Percentiles rank a stretch among this genome's conserved stretches.
phyloP scores from a whole-genome alignment of 2,888 invertebrate genomes.

The Ophion costatus region DNA sequence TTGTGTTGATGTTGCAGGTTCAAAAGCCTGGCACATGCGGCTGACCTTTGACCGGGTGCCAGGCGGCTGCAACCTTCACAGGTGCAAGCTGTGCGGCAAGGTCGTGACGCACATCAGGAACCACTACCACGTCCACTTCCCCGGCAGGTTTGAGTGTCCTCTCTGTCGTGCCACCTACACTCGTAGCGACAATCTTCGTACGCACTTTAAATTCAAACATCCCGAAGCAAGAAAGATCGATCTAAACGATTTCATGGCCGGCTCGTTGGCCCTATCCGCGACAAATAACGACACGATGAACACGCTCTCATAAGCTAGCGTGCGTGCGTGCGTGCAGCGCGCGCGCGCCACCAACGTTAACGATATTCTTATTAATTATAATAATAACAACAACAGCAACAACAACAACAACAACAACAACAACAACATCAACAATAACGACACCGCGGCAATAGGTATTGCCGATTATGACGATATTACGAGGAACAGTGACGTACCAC shows the following conservation, averaged over 20 bases:
- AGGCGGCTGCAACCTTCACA: constrained; percentile 96
- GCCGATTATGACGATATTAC: constrained; percentile 62
- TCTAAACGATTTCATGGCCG: constrained; percentile 86
- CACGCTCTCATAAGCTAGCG: constrained; percentile 85
- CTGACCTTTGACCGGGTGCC: constrained; percentile 96
- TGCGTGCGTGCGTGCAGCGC: constrained; percentile 72
- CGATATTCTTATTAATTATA: constrained; percentile 29
- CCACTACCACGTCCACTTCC: constrained; percentile 97
- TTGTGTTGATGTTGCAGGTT: constrained; percentile 92
- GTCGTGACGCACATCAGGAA: constrained; percentile 97
- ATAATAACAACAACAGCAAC: constrained; percentile 26
- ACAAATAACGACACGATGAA: constrained; percentile 83
- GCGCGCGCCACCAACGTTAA: constrained; percentile 71
- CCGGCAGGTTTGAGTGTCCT: constrained; percentile 96
- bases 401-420: constrained; percentile 24
- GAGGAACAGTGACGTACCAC: constrained; percentile 54
- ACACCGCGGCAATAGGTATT: constrained; percentile 44
- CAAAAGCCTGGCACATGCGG: constrained; percentile 97
- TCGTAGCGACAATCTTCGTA: constrained; percentile 95
- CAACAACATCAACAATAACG: constrained; percentile 32
- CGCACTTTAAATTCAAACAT: constrained; percentile 97
- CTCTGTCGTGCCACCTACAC: constrained; percentile 96
- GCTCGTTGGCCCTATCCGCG: constrained; percentile 85
- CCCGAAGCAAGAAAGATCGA: constrained; percentile 95
- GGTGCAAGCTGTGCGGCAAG: constrained; percentile 97